Base-by-base conservation (phyloP, 2,888 invertebrate genomes). In the Agrypnus murinus region DNA sequence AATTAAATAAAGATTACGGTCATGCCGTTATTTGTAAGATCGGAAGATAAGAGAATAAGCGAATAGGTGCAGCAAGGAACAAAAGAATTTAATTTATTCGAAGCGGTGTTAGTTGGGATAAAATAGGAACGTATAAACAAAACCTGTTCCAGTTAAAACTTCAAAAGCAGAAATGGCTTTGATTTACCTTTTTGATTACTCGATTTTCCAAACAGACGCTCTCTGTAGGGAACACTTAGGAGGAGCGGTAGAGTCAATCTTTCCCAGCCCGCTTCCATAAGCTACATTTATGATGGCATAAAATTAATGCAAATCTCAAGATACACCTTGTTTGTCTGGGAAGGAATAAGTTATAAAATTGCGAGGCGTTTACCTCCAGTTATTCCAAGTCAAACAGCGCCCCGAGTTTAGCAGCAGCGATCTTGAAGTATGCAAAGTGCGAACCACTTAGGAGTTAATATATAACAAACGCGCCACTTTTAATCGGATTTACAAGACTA, bases 281-380 rank as follows among this genome's bases (percentile, higher is more conserved):
- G 78, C 83, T 83, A 83, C 84, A 83, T 84, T 85, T 85, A 85
- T 84, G 85, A 83, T 77, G 82, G 83, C 81, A 84, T 84, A 83
- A 84, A 85, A 85, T 85, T 85, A 85, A 85, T 85, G 85, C 84
- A 85, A 85, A 85, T 84, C 84, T 84, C 82, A 75, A 82, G 83
- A 84, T 84, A 83, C 83, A 84, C 84, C 84, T 84, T 84, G 83
- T 83, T 83, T 82, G 83, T 81, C 79, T 80, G 81, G 78, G 72
- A 74, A 74, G 81, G 80, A 82, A 82, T 81, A 81, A 83, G 83
- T 83, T 82, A 83, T 81, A 83, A 82, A 83, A 83, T 81, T 81
- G 79, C 79, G 78, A 76, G 76, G 77, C 81, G 82, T 83, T 84
- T 82, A 83, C 84, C 81, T 83, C 78, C 74, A 65, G 71, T 71